A percentile compares a stretch with the other conserved stretches of the same genome.
Conservation (phyloP, 2,888 invertebrate genomes). For the Pseudococcus viburni region DNA sequence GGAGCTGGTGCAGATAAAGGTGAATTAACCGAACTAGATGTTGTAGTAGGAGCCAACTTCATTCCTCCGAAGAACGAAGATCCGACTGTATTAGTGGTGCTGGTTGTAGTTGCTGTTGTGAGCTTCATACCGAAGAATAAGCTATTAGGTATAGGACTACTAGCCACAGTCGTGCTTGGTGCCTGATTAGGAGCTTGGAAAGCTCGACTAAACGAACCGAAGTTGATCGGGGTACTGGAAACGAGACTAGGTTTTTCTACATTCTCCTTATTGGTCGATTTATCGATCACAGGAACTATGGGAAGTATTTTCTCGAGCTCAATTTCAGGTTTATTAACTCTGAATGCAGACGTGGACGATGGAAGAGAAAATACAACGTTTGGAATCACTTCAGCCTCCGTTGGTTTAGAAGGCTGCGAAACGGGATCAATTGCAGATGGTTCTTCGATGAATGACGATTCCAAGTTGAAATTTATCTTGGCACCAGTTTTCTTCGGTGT, state of each 20-base stretch:
- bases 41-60: slow-evolving; percentile 32
- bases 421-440: neutral
- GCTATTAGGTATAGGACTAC: neutral
- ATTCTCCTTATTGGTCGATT: slow-evolving; percentile 2
- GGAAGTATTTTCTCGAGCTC: neutral
- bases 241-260: neutral
- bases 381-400: slow-evolving; percentile 1
- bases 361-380: neutral
- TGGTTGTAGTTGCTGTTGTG: neutral
- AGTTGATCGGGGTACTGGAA: neutral
- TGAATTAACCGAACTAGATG: neutral
- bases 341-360: neutral
- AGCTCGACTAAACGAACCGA: slow-evolving; percentile 17
- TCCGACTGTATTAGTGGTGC: neutral
- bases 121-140: slow-evolving; percentile 33
- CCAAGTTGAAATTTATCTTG: slow-evolving; percentile 1
- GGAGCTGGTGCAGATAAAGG: neutral
- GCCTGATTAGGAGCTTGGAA: neutral
- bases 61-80: slow-evolving; percentile 20
- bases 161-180: neutral
- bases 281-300: neutral
- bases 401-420: neutral
- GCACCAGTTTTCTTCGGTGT: slow-evolving; percentile 34
- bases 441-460: slow-evolving; percentile 16
- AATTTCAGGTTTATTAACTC: neutral